phyloP scores from a whole-genome alignment of 2,113 vertebrate genomes.

The Labeo catla region DNA sequence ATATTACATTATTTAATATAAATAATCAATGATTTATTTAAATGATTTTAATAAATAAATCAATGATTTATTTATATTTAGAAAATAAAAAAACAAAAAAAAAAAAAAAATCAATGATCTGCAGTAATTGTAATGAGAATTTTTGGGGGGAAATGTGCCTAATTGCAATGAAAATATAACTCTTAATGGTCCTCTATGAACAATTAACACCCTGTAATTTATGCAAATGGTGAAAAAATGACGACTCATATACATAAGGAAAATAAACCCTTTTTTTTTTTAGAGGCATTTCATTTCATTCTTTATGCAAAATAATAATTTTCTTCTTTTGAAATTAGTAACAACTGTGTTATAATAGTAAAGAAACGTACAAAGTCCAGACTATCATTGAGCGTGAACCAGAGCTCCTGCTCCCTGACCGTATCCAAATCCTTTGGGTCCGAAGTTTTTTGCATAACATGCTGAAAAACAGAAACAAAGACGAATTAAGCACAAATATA shows the following conservation, averaged over 20 bases:
- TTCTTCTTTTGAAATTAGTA: background rate
- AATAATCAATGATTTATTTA: background rate
- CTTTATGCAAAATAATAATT: background rate
- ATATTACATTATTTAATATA: background rate
- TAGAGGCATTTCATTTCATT: too few relatives aligned
- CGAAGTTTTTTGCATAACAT: constrained; percentile 93
- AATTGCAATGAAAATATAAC: constrained; percentile 1
- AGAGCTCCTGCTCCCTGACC: constrained; percentile 89
- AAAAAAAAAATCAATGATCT: background rate
- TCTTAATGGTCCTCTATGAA: background rate
- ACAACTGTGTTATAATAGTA: background rate
- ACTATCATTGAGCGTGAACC: constrained; percentile 79
- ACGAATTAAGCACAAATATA: background rate
- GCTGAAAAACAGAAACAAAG: constrained; percentile 69
- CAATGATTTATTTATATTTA: too few relatives aligned
- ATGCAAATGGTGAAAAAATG: too few relatives aligned
- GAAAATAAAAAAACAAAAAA: background rate
- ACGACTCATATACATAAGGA: too few relatives aligned
- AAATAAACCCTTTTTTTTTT: too few relatives aligned
- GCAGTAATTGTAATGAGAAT: background rate
- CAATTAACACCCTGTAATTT: background rate
- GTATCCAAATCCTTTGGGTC: constrained; percentile 93
- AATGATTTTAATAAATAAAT: too few relatives aligned
- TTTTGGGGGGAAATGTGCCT: background rate
- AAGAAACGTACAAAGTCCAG: background rate